Base-by-base conservation (phyloP, 2,113 vertebrate species). In the Scomber scombrus region DNA sequence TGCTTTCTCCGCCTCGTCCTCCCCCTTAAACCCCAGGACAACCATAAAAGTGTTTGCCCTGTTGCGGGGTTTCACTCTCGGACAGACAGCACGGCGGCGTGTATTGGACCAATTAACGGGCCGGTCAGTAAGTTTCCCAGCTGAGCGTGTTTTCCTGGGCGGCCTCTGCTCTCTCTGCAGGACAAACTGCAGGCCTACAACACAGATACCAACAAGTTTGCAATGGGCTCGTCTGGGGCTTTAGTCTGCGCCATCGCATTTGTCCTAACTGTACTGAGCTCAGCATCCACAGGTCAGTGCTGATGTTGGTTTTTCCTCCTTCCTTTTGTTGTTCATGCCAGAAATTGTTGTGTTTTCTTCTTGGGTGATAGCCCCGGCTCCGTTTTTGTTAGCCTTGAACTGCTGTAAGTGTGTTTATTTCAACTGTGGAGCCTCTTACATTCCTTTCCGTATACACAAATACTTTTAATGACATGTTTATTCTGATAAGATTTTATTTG, bases 281-380 rank as follows among this genome's bases (percentile, higher is more conserved):
- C 91, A 18, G 91, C 89, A 9, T 60, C 77, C 4, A 11, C 31
- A 10, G 92, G 93, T 94, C 29, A 29, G 91, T 82, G 3, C 9
- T 13, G 12, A n/a, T 47, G 21, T 54, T 23, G n/a, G 23, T 2
- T 12, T n/a, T 19, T 8, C 3, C 11, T 40, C 16, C n/a, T 40
- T 14, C 2, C 14, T 51, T 10, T 52, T 40, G 34, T 40, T 40
- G 2, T 4, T 31, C 23, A 4, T 51, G 21, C 11, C 3, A 43
- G 51, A 23, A 12, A 18, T n/a, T 50, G 19, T 52, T 70, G 47
- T 67, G 46, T 72, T 77, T 67, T 46, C 21, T 34, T 78, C n/a
- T 23, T 54, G 49, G 18, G 50, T 70, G 29, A 13, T 18, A n/a
- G 21, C 34, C 19, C 60, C 4, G 43, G 55, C 81, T 88, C 86